phyloP scores from a whole-genome alignment of 2,888 invertebrate species.

The Furcula furcula region DNA sequence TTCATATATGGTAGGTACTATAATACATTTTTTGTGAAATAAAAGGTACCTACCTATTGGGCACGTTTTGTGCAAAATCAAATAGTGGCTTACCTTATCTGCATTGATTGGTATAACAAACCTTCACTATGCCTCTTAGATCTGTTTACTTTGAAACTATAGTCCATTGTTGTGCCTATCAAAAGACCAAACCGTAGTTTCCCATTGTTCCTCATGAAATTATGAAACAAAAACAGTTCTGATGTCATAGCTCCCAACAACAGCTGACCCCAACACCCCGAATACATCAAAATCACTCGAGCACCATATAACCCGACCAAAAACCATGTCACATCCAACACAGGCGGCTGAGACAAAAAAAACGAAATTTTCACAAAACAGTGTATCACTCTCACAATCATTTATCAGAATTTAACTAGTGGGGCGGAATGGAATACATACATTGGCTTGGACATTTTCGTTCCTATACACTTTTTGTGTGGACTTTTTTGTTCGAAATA shows the following conservation, averaged over 20 bases:
- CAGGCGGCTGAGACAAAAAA: conserved; percentile 41
- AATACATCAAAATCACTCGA: conserved; percentile 20
- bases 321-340: conserved; percentile 29
- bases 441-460: conserved; percentile 61
- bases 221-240: not conserved
- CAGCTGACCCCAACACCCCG: not conserved
- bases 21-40: no score
- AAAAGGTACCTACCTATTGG: no score
- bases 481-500: conserved; percentile 30
- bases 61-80: no score
- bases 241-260: not conserved
- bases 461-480: conserved; percentile 34
- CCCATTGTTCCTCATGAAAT: no score
- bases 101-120: no score
- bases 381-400: conserved; percentile 62
- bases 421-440: conserved; percentile 67
- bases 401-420: conserved; percentile 77
- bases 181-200: no score
- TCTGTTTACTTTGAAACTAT: no score
- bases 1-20: no score
- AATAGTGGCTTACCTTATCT: no score
- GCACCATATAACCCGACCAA: conserved; percentile 22
- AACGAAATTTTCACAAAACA: conserved; percentile 42
- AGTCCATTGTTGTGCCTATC: no score
- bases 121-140: no score